Evolutionary conservation across 2,888 invertebrate species (phyloP).

Genomic region (Drosophila algonquin): DNA sequence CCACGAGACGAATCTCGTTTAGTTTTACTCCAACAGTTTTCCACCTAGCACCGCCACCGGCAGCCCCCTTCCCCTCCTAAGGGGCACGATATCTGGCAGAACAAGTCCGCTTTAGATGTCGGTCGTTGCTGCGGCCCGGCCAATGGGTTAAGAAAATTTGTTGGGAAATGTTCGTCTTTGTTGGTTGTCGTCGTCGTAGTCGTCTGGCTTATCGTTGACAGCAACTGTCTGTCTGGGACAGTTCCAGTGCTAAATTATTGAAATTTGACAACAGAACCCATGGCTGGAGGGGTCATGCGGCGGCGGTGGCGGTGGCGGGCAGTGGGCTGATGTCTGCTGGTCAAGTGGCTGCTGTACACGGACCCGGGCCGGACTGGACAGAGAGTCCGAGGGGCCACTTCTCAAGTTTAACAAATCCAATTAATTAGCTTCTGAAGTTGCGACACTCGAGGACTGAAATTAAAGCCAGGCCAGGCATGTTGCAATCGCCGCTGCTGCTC

Average conservation of each 20-base stretch:
- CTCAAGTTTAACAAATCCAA: slow-evolving; percentile 51
- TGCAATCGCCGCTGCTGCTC: slow-evolving; percentile 46
- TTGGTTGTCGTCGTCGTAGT: slow-evolving; percentile 37
- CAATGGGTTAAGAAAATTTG: slow-evolving; percentile 35
- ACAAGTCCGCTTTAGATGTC: slow-evolving; percentile 2
- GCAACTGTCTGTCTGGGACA: slow-evolving; percentile 63
- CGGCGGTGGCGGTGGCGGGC: too few species aligned
- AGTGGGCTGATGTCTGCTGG: slow-evolving; percentile 19
- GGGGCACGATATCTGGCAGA: slow-evolving; percentile 9
- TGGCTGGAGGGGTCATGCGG: slow-evolving; percentile 13
- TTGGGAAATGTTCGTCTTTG: slow-evolving; percentile 55
- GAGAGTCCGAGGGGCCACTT: slow-evolving; percentile 26
- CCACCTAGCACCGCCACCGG: slow-evolving; percentile 12
- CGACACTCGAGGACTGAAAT: slow-evolving; percentile 55
- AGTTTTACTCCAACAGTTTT: slow-evolving; percentile 70
- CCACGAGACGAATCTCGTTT: slow-evolving; percentile 75
- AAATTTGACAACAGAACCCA: slow-evolving; percentile 63
- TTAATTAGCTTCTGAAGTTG: slow-evolving; percentile 65
- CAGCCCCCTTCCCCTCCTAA: neutral
- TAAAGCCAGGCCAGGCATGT: slow-evolving; percentile 55
- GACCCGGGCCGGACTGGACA: slow-evolving; percentile 9
- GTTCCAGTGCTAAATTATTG: slow-evolving; percentile 63
- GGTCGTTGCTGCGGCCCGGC: neutral
- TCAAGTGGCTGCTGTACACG: slow-evolving; percentile 21
- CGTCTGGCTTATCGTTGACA: slow-evolving; percentile 69